Evolutionary conservation across 92 coral and sea anemone genomes (phyloP), one percentile per base, ranked within the genome.

Genomic region (Galaxea fascicularis): DNA sequence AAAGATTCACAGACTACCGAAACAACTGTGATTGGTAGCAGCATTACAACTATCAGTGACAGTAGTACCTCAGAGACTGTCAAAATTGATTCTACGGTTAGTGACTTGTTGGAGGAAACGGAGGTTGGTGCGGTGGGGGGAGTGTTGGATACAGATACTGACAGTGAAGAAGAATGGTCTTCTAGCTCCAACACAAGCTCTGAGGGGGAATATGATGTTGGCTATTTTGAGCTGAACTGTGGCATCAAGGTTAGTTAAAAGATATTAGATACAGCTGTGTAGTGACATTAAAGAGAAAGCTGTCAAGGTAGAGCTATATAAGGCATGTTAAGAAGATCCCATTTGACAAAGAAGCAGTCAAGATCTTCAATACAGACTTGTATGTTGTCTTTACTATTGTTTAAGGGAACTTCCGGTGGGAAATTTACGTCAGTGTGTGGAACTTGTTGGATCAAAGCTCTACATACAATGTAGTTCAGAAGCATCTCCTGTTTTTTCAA

Each of bases 181-280:
- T 81, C 78, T 6, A 85, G 86, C 31, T 84, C 92, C 24, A 47
- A 73, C 26, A 78, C 95, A 65, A 93, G 91, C 54, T 91, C 97
- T 28, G 97, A 88, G 60, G 97, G 93, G 0, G 98, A 89, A 75
- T 91, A 91, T 57, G 74, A 89, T 70, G 72, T 91, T 49, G 86
- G 79, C 54, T 66, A 67, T 39, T 85, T 89, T 10, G 92, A 94
- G 35, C 72, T 10, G 28, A 18, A 64, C 63, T 64, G 89, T 64
- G 93, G 90, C 10, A 69, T 89, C 12, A 62, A 83, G 70, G 67
- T 81, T 29, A 56, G 80, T 65, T 30, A 57, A 1, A 62, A 28
- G 47, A 76, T 20, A 4, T 9, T 15, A 7, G n/a, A n/a, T n/a
- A n/a, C n/a, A n/a, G n/a, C n/a, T n/a, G n/a, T n/a, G n/a, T n/a